A percentile compares a stretch with the other conserved stretches of the same genome.
Evolutionary conservation across 2,888 invertebrate genomes (phyloP).

Genomic region (Gymnosoma rotundatum): DNA sequence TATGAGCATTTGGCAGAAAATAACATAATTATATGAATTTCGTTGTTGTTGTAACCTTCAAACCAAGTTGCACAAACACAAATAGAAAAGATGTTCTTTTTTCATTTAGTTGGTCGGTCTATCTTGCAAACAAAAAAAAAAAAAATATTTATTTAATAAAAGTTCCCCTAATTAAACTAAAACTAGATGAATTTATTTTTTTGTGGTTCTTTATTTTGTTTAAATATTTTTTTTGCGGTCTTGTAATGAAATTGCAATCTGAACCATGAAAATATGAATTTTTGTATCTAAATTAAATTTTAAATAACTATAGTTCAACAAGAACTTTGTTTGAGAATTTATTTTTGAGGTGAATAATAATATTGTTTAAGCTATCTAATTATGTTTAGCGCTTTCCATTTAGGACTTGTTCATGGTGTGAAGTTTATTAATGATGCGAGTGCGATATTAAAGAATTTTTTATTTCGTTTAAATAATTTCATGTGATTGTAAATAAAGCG

Average conservation of each 20-base stretch:
- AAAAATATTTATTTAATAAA: not conserved
- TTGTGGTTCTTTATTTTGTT: conserved; percentile 22
- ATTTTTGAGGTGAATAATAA: too few species aligned
- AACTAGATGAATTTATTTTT: conserved; percentile 44
- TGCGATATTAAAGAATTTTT: too few species aligned
- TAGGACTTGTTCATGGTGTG: too few species aligned
- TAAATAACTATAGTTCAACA: conserved; percentile 9
- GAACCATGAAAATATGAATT: conserved; percentile 6
- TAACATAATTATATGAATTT: conserved; percentile 45
- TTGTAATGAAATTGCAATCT: conserved; percentile 16
- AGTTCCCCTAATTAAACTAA: conserved; percentile 53
- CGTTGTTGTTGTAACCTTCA: conserved; percentile 58
- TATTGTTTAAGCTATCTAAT: too few species aligned
- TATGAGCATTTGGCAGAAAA: conserved; percentile 17
- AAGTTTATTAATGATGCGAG: too few species aligned
- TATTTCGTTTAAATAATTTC: too few species aligned
- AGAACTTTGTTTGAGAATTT: not conserved
- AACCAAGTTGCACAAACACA: conserved; percentile 57
- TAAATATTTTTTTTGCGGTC: conserved; percentile 12
- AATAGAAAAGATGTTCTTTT: conserved; percentile 37
- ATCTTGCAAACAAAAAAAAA: conserved; percentile 2
- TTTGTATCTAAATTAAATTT: conserved; percentile 30
- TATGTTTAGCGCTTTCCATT: too few species aligned
- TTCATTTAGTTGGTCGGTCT: conserved; percentile 32
- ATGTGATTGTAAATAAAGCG: too few species aligned